Evolutionary conservation across 2,113 vertebrate species (phyloP).

Genomic region (Scatophagus argus): DNA sequence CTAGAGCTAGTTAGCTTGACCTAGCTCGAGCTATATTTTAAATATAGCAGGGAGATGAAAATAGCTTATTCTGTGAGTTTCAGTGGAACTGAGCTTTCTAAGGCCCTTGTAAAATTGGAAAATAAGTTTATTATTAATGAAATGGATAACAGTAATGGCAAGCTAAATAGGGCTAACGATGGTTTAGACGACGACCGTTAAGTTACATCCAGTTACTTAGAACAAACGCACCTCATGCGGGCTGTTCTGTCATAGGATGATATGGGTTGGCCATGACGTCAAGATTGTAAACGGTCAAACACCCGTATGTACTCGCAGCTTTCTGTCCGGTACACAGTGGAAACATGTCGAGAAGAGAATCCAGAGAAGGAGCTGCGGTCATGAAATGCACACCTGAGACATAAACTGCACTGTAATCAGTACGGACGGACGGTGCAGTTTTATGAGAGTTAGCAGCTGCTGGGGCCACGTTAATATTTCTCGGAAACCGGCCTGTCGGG

Average conservation of each 20-base stretch:
- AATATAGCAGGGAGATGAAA: neutral
- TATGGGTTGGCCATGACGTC: constrained; percentile 33
- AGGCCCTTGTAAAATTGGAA: neutral
- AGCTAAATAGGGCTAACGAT: neutral
- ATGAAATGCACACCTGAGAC: constrained; percentile 49
- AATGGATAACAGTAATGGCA: neutral
- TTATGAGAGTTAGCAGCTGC: neutral
- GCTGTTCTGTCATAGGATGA: constrained; percentile 34
- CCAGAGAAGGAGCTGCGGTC: constrained; percentile 61
- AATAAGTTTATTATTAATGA: neutral
- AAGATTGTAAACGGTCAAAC: constrained; percentile 19
- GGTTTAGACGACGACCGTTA: rapidly evolving
- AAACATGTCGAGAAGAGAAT: constrained; percentile 75
- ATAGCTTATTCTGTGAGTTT: neutral
- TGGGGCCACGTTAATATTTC: neutral
- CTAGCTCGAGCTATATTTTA: neutral
- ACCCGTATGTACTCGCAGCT: constrained; percentile 64
- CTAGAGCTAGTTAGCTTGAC: neutral
- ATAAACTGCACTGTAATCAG: constrained; percentile 18
- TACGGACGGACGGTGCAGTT: neutral
- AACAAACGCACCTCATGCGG: constrained; percentile 16
- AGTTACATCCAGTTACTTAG: rapidly evolving
- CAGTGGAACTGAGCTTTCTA: neutral
- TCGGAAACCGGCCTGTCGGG: constrained; percentile 1
- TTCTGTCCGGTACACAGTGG: constrained; percentile 11